phyloP scores from a whole-genome alignment of 1,140 invertebrate genomes.

The Nebria ingens region DNA sequence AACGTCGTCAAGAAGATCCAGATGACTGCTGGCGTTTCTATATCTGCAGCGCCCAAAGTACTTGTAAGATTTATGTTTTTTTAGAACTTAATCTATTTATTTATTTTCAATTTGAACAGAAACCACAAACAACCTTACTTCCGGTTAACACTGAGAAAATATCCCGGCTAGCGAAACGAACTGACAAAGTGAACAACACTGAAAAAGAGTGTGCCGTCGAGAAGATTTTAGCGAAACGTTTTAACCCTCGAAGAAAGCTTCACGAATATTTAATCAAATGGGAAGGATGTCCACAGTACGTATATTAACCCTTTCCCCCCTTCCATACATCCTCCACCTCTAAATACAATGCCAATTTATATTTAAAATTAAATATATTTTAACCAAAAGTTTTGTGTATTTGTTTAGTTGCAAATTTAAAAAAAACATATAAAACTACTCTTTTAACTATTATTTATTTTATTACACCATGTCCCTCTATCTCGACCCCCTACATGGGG shows the following conservation, averaged over 20 bases:
- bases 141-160: too few species aligned
- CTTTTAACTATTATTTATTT: constrained; percentile 10
- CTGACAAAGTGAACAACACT: constrained; percentile 28
- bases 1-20: constrained; percentile 18
- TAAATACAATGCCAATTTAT: too few species aligned
- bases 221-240: constrained; percentile 63
- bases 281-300: too few species aligned
- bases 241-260: constrained; percentile 57
- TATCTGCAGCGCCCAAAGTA: constrained; percentile 18
- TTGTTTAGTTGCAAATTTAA: too few species aligned
- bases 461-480: too few species aligned
- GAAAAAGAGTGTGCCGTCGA: constrained; percentile 51
- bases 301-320: too few species aligned
- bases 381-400: too few species aligned
- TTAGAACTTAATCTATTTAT: constrained; percentile 9
- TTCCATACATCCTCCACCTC: too few species aligned
- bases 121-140: too few species aligned
- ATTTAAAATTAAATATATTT: too few species aligned
- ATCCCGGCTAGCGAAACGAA: neutral
- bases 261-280: constrained; percentile 67
- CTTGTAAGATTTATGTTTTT: constrained; percentile 11
- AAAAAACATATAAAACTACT: constrained; percentile 1
- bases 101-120: too few species aligned
- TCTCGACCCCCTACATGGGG: too few species aligned
- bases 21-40: constrained; percentile 19